A percentile compares a stretch with the other conserved stretches of the same genome.
Evolutionary conservation across 2,113 vertebrate genomes (phyloP).

Genomic region (Colius striatus): DNA sequence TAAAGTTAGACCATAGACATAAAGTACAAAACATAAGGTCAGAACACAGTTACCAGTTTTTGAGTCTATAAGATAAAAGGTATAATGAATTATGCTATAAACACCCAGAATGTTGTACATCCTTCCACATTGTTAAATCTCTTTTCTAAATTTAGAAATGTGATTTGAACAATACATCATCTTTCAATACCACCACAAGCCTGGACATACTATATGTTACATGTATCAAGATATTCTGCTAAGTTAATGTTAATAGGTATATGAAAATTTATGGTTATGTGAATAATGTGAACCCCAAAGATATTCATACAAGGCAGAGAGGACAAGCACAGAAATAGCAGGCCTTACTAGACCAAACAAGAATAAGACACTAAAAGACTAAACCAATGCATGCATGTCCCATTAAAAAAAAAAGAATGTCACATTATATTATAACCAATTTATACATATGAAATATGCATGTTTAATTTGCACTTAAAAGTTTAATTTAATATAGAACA

Average conservation of each 20-base stretch:
- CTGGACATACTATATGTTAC: not conserved
- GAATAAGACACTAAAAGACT: slow-evolving; percentile 55
- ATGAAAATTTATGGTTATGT: slow-evolving; percentile 8
- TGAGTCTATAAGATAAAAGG: slow-evolving; percentile 77
- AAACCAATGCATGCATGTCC: slow-evolving; percentile 47
- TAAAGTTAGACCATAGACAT: slow-evolving; percentile 73
- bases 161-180: slow-evolving; percentile 73
- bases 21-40: slow-evolving; percentile 72
- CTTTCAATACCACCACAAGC: slow-evolving; percentile 21
- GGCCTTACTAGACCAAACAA: slow-evolving; percentile 67
- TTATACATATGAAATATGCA: slow-evolving; percentile 90
- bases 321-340: slow-evolving; percentile 17
- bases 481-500: slow-evolving; percentile 87
- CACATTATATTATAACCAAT: slow-evolving; percentile 82
- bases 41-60: slow-evolving; percentile 73
- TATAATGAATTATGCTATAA: slow-evolving; percentile 78
- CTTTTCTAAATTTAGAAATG: slow-evolving; percentile 69
- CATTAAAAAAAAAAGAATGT: slow-evolving; percentile 72
- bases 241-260: not conserved
- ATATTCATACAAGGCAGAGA: not conserved
- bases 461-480: slow-evolving; percentile 91
- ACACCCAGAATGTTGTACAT: slow-evolving; percentile 60
- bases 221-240: not conserved
- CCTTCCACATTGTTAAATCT: slow-evolving; percentile 68
- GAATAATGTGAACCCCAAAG: slow-evolving; percentile 38